Evolutionary conservation across 2,113 vertebrate genomes (phyloP), one percentile per base, ranked within the genome.

Genomic region (Phyllostomus discolor): DNA sequence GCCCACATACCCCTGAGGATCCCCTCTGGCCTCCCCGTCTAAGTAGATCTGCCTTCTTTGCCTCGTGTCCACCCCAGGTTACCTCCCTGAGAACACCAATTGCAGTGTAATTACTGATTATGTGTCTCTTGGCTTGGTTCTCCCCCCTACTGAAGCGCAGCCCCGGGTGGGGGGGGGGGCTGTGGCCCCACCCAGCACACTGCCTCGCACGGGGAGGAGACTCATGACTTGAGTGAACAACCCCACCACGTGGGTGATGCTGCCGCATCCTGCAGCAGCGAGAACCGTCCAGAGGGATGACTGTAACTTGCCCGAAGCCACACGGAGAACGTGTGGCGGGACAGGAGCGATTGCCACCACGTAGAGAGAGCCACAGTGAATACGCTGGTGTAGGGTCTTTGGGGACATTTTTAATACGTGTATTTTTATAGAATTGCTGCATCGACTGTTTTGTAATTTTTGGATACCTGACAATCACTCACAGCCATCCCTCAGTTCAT

Each of bases 321-420:
- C 48, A 17, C 1, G 43, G 31, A 41, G 38, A 46, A 75, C 33
- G 7, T 6, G 28, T 22, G 20, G 28, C 10, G 5, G 48, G 19
- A 26, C 6, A 35, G 41, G 24, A 31, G 38, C 35, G 5, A 38
- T 2, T 70, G 35, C 35, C 48, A 33, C 57, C 59, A 46, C 28
- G 22, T 19, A 52, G 72, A 70, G 48, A 46, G 54, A 69, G 46
- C 28, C 50, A 69, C 19, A 26, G 8, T 14, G 8, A 57, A 26
- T 5, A n/a, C n/a, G 26, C 31, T 22, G 15, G 28, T 10, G 1
- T 41, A 54, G 90, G 78, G 28, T 76, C 92, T 69, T 26, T 14
- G 11, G n/a, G 46, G 69, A 72, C 1, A 3, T 50, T 70, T 22
- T 19, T 64, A 4, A 2, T 52, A 0, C 33, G 10, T 0, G 0